Evolutionary conservation across 2,888 invertebrate genomes (phyloP), one percentile per base, ranked within the genome.

Genomic region (Leptopilina drosophilae): DNA sequence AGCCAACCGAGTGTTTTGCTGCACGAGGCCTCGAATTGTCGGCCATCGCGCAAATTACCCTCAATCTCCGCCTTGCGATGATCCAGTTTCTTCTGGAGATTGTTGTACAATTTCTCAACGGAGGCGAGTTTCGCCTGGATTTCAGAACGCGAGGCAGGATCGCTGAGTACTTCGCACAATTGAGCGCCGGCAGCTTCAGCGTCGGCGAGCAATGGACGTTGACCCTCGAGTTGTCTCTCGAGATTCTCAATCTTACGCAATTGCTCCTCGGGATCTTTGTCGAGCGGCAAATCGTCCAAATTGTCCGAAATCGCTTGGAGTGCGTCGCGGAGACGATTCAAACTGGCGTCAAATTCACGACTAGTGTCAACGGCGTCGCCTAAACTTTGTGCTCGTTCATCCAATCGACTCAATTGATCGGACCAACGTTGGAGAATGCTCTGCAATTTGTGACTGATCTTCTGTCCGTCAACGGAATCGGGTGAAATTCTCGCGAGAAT

Each of bases 281-380:
- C 96, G 80, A 94, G 92, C 12, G 96, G 95, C 26, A 98, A 92
- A 77, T 96, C 95, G 86, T 98, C 98, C 80, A 98, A 93, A 86
- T 96, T 96, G 87, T 98, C 98, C 49, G 96, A 95, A 86, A 98
- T 97, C 81, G 95, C 95, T 89, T 97, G 96, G 73, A 98, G 92
- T n/a, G 98, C 97, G 90, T 97, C 97, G 20, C 96, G 94, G 7
- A 99, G 93, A 1, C 97, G 94, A 79, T 96, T 95, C 5, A 98
- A 93, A 2, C 96, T 96, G 0, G 97, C 97, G 92, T 98, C 98
- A 91, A 98, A 98, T 92, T 98, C 98, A 80, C 97, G 95, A 76
- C 97, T 97, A 9, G 98, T 97, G 87, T 98, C 98, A 3, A 97
- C 97, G 0, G 98, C 98, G 1, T 97, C 97, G 79, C 98, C 97